Evolutionary conservation across 2,888 invertebrate species (phyloP).

Genomic region (Gastrophysa polygoni): DNA sequence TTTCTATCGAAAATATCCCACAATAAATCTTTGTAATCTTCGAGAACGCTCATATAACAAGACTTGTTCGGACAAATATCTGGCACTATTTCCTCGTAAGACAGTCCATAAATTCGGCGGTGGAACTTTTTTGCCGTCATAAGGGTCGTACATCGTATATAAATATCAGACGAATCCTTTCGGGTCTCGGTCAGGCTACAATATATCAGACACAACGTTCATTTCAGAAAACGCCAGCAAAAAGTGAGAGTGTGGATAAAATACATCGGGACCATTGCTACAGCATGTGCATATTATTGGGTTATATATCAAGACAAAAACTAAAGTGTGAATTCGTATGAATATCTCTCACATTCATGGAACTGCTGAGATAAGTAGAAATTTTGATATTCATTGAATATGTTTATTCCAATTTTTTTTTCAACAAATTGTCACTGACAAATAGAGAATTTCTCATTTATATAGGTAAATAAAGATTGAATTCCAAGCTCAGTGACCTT

Average conservation of each 20-base stretch:
- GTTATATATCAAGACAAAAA: no score
- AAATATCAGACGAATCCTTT: constrained; percentile 55
- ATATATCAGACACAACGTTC: constrained; percentile 51
- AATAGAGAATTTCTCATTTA: no score
- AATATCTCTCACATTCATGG: no score
- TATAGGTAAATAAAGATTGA: no score
- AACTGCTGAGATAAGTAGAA: no score
- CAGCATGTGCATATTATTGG: no score
- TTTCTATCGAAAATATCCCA: not conserved
- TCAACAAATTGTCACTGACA: no score
- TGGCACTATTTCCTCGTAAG: constrained; percentile 5
- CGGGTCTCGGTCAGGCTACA: constrained; percentile 49
- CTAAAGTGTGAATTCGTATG: no score
- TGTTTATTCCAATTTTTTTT: no score
- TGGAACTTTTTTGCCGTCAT: constrained; percentile 19
- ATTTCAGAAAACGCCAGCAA: constrained; percentile 41
- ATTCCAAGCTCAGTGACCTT: no score
- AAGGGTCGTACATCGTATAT: constrained; percentile 44
- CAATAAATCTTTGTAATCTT: not conserved
- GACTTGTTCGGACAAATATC: not conserved
- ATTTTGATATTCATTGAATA: no score
- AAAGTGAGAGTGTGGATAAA: not conserved
- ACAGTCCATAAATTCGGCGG: constrained; percentile 6
- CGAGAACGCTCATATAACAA: not conserved
- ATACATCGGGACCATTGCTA: no score